Percentiles rank a stretch among this genome's conserved stretches.
Conservation (phyloP, 2,888 invertebrate genomes). For the Agrilus cyanescens region DNA sequence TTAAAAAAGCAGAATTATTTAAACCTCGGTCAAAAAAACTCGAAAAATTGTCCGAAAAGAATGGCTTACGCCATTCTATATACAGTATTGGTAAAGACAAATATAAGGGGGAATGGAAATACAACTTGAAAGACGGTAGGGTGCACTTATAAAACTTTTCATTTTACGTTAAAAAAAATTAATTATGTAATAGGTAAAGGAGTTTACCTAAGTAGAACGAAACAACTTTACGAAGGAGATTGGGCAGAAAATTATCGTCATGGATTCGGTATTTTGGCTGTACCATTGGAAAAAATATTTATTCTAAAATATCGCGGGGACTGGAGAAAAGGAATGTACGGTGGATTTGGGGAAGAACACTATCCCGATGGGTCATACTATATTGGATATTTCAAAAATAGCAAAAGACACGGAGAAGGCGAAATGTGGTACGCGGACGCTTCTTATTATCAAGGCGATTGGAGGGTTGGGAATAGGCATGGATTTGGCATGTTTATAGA, state of each 20-base stretch:
- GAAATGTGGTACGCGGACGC: constrained; percentile 49
- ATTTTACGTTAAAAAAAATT: neutral
- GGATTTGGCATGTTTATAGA: constrained; percentile 20
- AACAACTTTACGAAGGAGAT: constrained; percentile 51
- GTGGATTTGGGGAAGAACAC: constrained; percentile 46
- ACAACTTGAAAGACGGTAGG: constrained; percentile 36
- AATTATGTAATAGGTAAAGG: constrained; percentile 47
- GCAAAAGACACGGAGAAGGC: constrained; percentile 45
- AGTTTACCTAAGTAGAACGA: constrained; percentile 34
- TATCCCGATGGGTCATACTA: constrained; percentile 47
- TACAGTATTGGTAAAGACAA: constrained; percentile 41
- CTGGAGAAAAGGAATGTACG: constrained; percentile 45
- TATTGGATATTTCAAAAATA: constrained; percentile 43
- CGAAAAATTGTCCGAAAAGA: constrained; percentile 40
- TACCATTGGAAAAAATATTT: constrained; percentile 33
- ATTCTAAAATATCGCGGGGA: constrained; percentile 44
- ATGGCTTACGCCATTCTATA: constrained; percentile 45
- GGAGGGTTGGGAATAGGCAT: constrained; percentile 33
- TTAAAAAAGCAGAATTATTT: constrained; percentile 19
- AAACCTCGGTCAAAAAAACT: constrained; percentile 26
- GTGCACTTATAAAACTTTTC: neutral
- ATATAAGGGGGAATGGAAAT: constrained; percentile 51
- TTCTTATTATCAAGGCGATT: constrained; percentile 49
- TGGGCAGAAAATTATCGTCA: constrained; percentile 44
- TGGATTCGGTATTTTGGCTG: constrained; percentile 45